Base-by-base conservation (phyloP, 2,113 vertebrate genomes). In the Eleginops maclovinus region DNA sequence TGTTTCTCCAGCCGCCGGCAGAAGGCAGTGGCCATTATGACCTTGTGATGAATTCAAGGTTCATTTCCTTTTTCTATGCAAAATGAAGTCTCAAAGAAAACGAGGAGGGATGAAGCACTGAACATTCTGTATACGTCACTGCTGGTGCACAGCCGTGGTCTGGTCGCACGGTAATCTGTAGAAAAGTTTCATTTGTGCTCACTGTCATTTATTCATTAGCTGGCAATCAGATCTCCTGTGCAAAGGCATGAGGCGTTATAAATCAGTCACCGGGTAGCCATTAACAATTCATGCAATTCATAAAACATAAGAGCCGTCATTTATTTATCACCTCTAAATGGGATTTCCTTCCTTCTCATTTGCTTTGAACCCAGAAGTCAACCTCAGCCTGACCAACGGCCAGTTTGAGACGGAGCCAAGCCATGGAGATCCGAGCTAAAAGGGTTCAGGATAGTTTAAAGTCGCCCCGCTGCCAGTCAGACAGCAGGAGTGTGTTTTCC, bases 181-280 rank as follows among this genome's bases (percentile, higher is more conserved):
- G 85, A 90, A 95, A 95, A 90, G 94, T 96, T 95, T 96, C 94
- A 97, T 95, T 95, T 93, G 91, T 88, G 89, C 86, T 84, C 82
- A n/a, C 88, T 93, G 95, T 96, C 95, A 96, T 96, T 96, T 97
- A 96, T 96, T 97, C 96, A 97, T 96, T 96, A 96, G 94, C 89
- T 92, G 73, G 87, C 73, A 40, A 96, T 94, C 92, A 92, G 93
- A 93, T 89, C 93, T 93, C 92, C 92, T 92, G 93, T 66, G 72
- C 94, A 51, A n/a, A 65, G 85, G 92, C 92, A 81, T 83, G 94
- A 94, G 93, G 91, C 82, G 94, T 96, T 95, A 96, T 97, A 96
- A 96, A 97, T 97, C 96, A 96, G 87, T 90, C 87, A 91, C 86
- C 44, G 89, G 90, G 91, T 92, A 87, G 81, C 84, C 82, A 96